Evolutionary conservation across 2,888 invertebrate species (phyloP), one percentile per base, ranked within the genome.

Genomic region (Mesoligia furuncula): DNA sequence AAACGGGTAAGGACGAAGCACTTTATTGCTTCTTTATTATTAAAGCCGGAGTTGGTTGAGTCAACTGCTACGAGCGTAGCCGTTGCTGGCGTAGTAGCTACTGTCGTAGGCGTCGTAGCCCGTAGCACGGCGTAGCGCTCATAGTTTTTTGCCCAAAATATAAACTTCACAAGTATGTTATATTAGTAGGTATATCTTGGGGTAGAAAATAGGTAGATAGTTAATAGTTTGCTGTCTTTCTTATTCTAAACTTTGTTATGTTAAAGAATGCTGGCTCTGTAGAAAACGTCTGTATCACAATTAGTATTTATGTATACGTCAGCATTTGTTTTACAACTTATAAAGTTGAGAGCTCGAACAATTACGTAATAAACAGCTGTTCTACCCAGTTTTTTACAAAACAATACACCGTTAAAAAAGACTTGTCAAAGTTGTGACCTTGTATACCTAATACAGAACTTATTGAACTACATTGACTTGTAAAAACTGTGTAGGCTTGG

Each of bases 11-110:
- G 94, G 95, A 95, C 93, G 95, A 92, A 93, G 95, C 94, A 95
- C 95, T 95, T 96, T 96, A 96, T 95, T 95, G 95, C 95, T 95
- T 95, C 95, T 96, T 96, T 95, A 96, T 96, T 95, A 96, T 95
- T 95, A 93, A 96, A 93, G 91, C 90, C 85, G 83, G 85, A 86
- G 86, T 89, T 89, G 86, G 90, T 93, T 92, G 91, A 91, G 89
- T 84, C 86, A 79, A 81, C 81, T 73, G 84, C 77, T 85, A 70
- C 76, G 79, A 73, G 71, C 77, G 68, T 85, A 83, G 81, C 79
- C 70, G 73, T 48, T 79, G 75, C 79, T 45, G 61, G 45, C 68
- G 70, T 72, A 80, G 67, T 64, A 70, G 68, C 77, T 77, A 71
- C 71, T 65, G 24, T 45, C 72, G 75, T 80, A 76, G 71, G 24